Base-by-base conservation (phyloP, 2,888 invertebrate species). In the Drosophila atripex region DNA sequence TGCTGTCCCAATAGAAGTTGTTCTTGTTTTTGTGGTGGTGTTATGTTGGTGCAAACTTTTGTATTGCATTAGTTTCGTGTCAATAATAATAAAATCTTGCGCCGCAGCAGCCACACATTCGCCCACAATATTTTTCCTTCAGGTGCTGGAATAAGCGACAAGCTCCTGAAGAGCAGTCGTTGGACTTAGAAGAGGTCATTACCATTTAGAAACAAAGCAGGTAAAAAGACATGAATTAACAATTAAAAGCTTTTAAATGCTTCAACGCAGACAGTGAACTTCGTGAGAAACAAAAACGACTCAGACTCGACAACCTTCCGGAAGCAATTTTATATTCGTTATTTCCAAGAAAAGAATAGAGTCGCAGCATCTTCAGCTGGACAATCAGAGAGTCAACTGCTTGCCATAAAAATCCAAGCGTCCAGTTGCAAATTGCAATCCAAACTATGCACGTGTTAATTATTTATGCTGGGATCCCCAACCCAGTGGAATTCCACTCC, bases 391-490 rank as follows among this genome's bases (percentile, higher is more conserved):
- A 58, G 74, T 68, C 76, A 73, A 72, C 46, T 58, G 61, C 50
- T 41, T 45, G 60, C 73, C 51, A 74, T 72, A 75, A 80, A 71
- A 75, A 52, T 23, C 28, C 51, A 14, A 23, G 18, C 58, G 28
- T 46, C 43, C 14, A n/a, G 58, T 53, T 53, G 16, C 45, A 64
- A 71, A 52, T 57, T 75, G 76, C 73, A 66, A 69, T 54, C 51
- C 65, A 46, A 59, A 60, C 60, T 60, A 77, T 76, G 83, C 79
- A 82, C 76, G 77, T 77, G 79, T 82, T 82, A 82, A 82, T 82
- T 85, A 82, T 82, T 82, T 82, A 82, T 72, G 54, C 53, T 52
- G 30, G 9, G 30, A 47, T 59, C 18, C 43, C 9, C 18, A 5
- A 30, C 41, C 55, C 12, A 35, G 35, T 54, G 54, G 65, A 56